These are phyloP conservation scores for Ooceraea biroi DNA, from an alignment of 1,140 invertebrate species.

Conservation along the genomic window DNA sequence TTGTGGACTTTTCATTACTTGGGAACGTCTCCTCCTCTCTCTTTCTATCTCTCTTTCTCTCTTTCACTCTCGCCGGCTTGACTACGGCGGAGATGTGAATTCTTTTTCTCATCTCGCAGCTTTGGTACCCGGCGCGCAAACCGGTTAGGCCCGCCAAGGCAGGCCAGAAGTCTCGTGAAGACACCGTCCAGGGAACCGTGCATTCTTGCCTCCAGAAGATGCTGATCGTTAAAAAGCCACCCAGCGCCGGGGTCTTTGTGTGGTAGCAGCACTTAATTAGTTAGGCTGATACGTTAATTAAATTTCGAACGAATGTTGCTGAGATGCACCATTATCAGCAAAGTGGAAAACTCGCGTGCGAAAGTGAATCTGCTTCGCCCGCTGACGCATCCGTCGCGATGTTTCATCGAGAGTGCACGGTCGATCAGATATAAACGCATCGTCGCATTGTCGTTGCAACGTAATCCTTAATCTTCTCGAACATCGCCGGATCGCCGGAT, in stretches of 20 bases:
- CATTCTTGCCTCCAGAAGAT: neutral
- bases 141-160: slow-evolving; percentile 40
- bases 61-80: neutral
- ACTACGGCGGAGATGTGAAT: neutral
- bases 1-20: slow-evolving; percentile 29
- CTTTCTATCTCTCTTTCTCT: slow-evolving; percentile 2
- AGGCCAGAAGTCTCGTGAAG: neutral
- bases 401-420: too few relatives aligned
- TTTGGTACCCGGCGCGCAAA: slow-evolving; percentile 46
- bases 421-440: too few relatives aligned
- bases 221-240: neutral
- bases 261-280: too few relatives aligned
- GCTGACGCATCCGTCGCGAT: too few relatives aligned
- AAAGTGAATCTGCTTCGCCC: too few relatives aligned
- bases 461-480: too few relatives aligned
- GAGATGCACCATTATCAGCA: too few relatives aligned
- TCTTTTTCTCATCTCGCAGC: neutral
- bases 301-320: too few relatives aligned
- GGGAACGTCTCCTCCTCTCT: neutral
- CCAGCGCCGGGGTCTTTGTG: neutral
- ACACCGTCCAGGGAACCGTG: neutral
- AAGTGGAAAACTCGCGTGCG: too few relatives aligned
- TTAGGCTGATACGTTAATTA: too few relatives aligned
- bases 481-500: too few relatives aligned
- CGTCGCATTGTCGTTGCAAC: too few relatives aligned